phyloP scores from a whole-genome alignment of 2,113 vertebrate genomes.

The Gorsachius goisagi region DNA sequence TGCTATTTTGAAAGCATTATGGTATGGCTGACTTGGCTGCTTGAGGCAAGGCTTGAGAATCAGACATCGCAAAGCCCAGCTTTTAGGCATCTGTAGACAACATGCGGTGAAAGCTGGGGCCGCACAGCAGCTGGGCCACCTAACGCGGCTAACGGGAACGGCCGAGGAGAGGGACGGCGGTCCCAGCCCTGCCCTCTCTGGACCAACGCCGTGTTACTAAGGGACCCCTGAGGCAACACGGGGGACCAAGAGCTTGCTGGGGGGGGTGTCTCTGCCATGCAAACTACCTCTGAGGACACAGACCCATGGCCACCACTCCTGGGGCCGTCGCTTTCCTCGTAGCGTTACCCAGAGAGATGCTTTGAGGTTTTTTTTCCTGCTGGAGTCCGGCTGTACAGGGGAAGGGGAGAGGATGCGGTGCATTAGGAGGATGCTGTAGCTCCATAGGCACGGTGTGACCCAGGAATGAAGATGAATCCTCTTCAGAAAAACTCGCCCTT shows the following conservation, averaged over 20 bases:
- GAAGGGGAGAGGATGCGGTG: background rate
- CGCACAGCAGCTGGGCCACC: background rate
- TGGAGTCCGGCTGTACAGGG: background rate
- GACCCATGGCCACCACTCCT: accelerated
- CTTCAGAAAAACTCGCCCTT: background rate
- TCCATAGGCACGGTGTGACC: background rate
- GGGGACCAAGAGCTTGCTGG: background rate
- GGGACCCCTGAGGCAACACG: accelerated
- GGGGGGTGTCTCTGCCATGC: background rate
- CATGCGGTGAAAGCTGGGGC: background rate
- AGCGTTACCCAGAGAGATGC: background rate
- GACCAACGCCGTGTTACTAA: accelerated
- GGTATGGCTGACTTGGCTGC: constrained; percentile 42
- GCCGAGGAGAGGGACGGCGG: accelerated
- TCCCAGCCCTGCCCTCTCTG: background rate
- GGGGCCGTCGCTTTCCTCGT: accelerated
- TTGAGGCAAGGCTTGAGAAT: constrained; percentile 10
- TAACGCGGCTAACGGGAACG: accelerated
- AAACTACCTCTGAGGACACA: background rate
- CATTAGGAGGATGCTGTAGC: background rate
- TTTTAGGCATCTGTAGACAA: constrained; percentile 21
- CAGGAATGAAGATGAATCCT: background rate
- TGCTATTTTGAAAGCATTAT: background rate
- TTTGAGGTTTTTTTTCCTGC: background rate
- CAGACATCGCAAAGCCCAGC: background rate